Base-by-base conservation (phyloP, 1,140 invertebrate genomes). In the Microplitis demolitor region DNA sequence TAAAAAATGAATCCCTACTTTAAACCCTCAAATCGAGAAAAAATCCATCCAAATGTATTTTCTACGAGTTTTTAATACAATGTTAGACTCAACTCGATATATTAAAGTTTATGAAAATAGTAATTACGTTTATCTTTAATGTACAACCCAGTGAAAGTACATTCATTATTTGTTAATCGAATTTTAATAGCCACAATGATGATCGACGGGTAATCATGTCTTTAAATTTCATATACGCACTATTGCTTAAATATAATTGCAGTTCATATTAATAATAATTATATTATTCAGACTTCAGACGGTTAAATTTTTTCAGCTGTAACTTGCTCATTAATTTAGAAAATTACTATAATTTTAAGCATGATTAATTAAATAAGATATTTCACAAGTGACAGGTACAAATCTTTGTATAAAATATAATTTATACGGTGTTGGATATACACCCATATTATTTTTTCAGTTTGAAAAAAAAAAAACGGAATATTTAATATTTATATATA, bases 181-280 rank as follows among this genome's bases (percentile, higher is more conserved):
- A 50, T 71, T 71, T 71, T 71, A 71, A 71, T 71, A 64, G 53
- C 50, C 60, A 56, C 61, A 34, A 13, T 34, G 24, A 14, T 66
- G 39, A 5, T 39, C 35, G 35, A 63, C 61, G 34, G 11, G 34
- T 66, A 35, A 24, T 66, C 63, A 9, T 31, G 14, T 66, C 24
- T 16, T 60, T 33, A 16, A 33, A 60, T 11, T 33, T 45, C 5
- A 45, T 13, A 34, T 24, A 60, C 14, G 31, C 9, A 60, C 58
- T 11, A 60, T 60, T 60, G 58, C 58, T 14, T 14, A 14, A 54
- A 54, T 54, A 45, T 45, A 56, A 56, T 61, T 61, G 31, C 58
- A 33, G 16, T 33, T 9, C 4, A 64, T 14, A 37, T 64, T 39
- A 39, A 64, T 14, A 8, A 37, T 39, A 33, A 39, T 14, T 9